Conservation (phyloP, 1,140 invertebrate species). For the Drosophila bipectinata region DNA sequence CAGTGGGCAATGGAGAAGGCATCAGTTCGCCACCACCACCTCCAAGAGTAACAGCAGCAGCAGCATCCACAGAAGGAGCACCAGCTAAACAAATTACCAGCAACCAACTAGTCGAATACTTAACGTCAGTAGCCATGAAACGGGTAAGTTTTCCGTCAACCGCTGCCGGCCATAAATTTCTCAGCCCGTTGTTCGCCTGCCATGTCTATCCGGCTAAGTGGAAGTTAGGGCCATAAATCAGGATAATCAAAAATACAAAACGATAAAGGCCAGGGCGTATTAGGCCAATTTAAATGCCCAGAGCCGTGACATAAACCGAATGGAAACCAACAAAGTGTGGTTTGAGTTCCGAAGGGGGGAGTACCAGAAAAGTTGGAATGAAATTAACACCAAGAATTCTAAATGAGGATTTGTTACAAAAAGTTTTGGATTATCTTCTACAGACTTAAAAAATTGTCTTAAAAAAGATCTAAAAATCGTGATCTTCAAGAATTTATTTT, state of each 20-base stretch:
- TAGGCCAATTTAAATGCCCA: constrained; percentile 48
- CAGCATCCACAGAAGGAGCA: constrained; percentile 18
- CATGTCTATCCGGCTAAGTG: constrained; percentile 46
- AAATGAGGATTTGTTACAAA: neutral
- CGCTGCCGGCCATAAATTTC: constrained; percentile 59
- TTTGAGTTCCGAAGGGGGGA: neutral
- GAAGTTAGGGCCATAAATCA: constrained; percentile 63
- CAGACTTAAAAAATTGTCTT: neutral
- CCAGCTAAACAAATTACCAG: constrained; percentile 55
- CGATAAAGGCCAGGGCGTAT: constrained; percentile 55
- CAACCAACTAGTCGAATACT: constrained; percentile 68
- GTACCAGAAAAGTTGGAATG: too few relatives aligned
- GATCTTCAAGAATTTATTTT: neutral
- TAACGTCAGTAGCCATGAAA: constrained; percentile 71
- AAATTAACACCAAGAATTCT: constrained; percentile 1
- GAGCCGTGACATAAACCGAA: constrained; percentile 8
- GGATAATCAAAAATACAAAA: constrained; percentile 73
- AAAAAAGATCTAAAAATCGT: neutral
- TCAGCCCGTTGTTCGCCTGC: constrained; percentile 18
- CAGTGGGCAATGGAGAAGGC: constrained; percentile 27
- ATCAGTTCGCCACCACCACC: constrained; percentile 62
- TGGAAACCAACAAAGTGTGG: constrained; percentile 1
- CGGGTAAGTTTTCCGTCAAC: constrained; percentile 63
- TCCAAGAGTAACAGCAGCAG: constrained; percentile 12
- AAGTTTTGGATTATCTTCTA: neutral